Evolutionary conservation across 2,888 invertebrate species (phyloP), one percentile per base, ranked within the genome.

Genomic region (Cremastinae sp.): DNA sequence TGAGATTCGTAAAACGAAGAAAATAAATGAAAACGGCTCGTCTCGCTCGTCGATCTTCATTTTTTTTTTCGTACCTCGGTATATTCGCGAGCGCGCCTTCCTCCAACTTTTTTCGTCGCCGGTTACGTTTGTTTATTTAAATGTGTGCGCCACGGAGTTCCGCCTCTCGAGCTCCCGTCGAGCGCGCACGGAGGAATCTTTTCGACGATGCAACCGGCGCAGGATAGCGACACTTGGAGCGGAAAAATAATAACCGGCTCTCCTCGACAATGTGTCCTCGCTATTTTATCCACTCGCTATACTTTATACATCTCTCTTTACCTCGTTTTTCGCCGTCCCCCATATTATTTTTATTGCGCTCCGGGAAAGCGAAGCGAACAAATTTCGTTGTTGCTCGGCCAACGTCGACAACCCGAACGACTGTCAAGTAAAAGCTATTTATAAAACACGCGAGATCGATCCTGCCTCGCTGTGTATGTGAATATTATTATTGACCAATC

Each of bases 231-330:
- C 45, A 59, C 58, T 14, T 70, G 43, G 59, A 70, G 70, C 70
- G 65, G 58, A 70, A 70, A 75, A 75, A 75, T 70, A 75, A 75
- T 70, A 75, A 75, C 69, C 64, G 45, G 38, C 56, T 34, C 49
- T 64, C 71, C 56, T 72, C 58, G 59, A 65, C 66, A 54, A 34
- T 70, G 51, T 59, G 51, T 59, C 45, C 58, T 58, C 12, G 34
- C 47, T 38, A 59, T 65, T 65, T 59, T 70, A 65, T 38, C 49
- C 59, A 18, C 22, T 36, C 71, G 22, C 49, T 36, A n/a, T 47
- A 49, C 51, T 47, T 51, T 53, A 10, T 22, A 38, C 45, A 3
- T 53, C 56, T 22, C 8, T 59, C 20, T 59, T 16, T 22, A 34
- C 41, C 49, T 61, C 38, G 36, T 20, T 36, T 20, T 45, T 47